These are phyloP conservation scores for Sinella curviseta DNA, from an alignment of 1,140 invertebrate species.

Conservation along the genomic window DNA sequence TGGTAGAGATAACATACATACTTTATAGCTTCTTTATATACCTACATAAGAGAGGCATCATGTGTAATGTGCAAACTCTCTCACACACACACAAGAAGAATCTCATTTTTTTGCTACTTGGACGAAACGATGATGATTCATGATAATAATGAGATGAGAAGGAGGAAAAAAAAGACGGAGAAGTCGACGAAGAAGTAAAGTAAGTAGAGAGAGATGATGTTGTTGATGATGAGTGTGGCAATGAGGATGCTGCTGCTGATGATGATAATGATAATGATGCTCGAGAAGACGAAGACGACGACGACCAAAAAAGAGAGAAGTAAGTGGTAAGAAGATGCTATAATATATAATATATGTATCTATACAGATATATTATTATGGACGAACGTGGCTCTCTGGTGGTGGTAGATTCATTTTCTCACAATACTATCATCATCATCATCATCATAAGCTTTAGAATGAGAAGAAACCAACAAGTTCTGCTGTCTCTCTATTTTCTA, in stretches of 20 bases:
- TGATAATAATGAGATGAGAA: not conserved
- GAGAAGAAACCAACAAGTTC: too few relatives aligned
- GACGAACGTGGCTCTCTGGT: too few relatives aligned
- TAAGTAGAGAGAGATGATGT: not conserved
- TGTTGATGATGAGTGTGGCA: not conserved
- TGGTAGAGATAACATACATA: too few relatives aligned
- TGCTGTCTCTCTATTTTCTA: too few relatives aligned
- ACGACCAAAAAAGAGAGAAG: not conserved
- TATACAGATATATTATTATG: too few relatives aligned
- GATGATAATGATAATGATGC: not conserved
- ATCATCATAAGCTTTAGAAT: too few relatives aligned
- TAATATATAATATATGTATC: too few relatives aligned
- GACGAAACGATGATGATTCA: not conserved
- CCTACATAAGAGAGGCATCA: not conserved
- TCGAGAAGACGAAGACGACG: not conserved
- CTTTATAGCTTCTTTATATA: not conserved
- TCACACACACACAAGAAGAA: not conserved
- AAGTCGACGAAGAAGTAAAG: too few relatives aligned
- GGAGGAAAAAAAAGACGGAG: not conserved
- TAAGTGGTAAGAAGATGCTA: too few relatives aligned
- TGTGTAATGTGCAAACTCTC: too few relatives aligned
- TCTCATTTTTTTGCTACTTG: not conserved
- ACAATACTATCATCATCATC: too few relatives aligned
- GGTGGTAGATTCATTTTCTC: not conserved
- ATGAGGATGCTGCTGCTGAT: not conserved